phyloP scores from a whole-genome alignment of 2,888 invertebrate species.

The Tetranychus piercei region DNA sequence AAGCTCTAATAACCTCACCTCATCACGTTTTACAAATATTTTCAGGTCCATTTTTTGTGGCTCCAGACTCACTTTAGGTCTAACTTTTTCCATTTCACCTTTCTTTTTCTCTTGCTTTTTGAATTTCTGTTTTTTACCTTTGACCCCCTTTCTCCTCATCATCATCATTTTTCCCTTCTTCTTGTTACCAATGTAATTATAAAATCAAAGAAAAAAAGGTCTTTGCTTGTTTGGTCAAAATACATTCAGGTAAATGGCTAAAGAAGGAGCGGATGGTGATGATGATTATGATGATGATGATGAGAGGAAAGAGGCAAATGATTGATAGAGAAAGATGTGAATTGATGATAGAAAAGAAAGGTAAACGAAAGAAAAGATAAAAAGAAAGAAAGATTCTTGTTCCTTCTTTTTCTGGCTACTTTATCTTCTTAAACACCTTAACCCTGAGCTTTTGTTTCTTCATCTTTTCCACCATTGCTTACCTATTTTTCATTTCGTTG shows the following conservation, averaged over 20 bases:
- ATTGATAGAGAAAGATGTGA: neutral
- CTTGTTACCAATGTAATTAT: neutral
- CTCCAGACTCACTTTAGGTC: neutral
- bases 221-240: neutral
- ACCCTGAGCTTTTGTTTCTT: neutral
- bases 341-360: neutral
- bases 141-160: neutral
- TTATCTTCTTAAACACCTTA: neutral
- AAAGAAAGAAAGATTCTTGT: neutral
- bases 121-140: neutral
- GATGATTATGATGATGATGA: neutral
- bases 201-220: neutral
- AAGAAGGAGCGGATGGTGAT: neutral
- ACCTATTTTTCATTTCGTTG: neutral
- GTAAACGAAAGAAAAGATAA: no score
- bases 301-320: slow-evolving; percentile 1
- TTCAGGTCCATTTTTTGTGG: neutral
- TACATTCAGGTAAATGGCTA: neutral
- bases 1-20: neutral
- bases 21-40: neutral
- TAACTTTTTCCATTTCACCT: neutral
- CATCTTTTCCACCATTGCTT: neutral
- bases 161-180: neutral
- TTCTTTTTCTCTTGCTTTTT: neutral
- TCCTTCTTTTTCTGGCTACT: neutral